A percentile compares a stretch with the other conserved stretches of the same genome.
Conservation (phyloP, 2,113 vertebrate species). For the Microcebus ravelobensis region DNA sequence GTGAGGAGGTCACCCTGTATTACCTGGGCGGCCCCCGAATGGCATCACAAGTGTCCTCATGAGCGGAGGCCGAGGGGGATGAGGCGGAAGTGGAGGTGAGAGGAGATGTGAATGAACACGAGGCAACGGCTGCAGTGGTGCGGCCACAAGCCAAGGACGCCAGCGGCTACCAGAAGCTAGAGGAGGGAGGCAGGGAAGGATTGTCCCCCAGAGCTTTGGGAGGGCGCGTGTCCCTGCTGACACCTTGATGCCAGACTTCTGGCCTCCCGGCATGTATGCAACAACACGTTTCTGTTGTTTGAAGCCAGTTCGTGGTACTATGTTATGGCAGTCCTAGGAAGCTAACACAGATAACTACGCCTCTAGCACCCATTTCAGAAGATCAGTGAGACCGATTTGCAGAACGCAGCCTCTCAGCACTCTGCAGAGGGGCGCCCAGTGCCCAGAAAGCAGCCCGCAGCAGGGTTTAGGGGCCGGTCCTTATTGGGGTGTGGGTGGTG, state of each 20-base stretch:
- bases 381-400: accelerated
- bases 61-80: not conserved
- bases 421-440: no score
- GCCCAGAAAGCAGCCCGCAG: not conserved
- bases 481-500: not conserved
- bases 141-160: not conserved
- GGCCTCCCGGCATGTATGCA: not conserved
- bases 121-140: no score
- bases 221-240: accelerated
- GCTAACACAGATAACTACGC: accelerated
- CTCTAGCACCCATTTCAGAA: not conserved
- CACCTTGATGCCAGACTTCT: not conserved
- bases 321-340: not conserved
- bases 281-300: not conserved
- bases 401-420: accelerated
- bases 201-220: accelerated
- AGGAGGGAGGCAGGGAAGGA: not conserved
- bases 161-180: not conserved
- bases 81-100: not conserved
- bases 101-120: not conserved
- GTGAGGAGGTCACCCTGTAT: not conserved
- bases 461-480: not conserved
- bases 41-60: not conserved
- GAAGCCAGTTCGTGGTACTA: not conserved
- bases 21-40: accelerated